phyloP scores from a whole-genome alignment of 2,888 invertebrate species.

The Ferdinandea cuprea region DNA sequence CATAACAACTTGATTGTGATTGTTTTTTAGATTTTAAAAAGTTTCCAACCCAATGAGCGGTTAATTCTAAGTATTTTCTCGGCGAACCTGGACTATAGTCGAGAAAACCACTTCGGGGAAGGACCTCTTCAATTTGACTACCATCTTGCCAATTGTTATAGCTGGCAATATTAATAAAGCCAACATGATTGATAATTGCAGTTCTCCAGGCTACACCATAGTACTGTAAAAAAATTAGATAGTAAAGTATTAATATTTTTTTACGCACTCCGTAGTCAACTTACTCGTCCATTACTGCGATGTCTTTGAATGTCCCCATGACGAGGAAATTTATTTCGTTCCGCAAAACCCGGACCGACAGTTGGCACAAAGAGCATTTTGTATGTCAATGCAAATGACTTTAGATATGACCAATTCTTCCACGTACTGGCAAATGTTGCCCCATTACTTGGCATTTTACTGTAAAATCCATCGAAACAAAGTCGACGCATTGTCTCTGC shows the following conservation, averaged over 20 bases:
- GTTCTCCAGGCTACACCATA: conserved; percentile 86
- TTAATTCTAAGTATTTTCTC: conserved; percentile 86
- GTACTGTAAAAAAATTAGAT: conserved; percentile 81
- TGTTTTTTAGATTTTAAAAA: conserved; percentile 82
- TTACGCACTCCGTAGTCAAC: too few species aligned
- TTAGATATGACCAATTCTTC: conserved; percentile 85
- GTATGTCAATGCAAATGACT: conserved; percentile 85
- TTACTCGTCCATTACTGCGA: conserved; percentile 82
- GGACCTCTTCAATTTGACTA: conserved; percentile 88
- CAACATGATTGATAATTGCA: conserved; percentile 85
- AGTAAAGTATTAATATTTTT: neutral
- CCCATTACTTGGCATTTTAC: conserved; percentile 87
- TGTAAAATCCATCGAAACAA: conserved; percentile 86
- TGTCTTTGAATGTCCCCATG: conserved; percentile 81
- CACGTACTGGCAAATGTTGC: conserved; percentile 87
- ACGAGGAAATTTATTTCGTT: conserved; percentile 84
- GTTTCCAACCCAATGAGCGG: conserved; percentile 85
- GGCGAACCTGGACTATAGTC: conserved; percentile 86
- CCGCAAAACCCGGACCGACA: conserved; percentile 88
- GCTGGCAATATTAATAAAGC: conserved; percentile 87
- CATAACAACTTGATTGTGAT: conserved; percentile 81
- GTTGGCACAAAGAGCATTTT: conserved; percentile 87
- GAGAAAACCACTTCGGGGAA: conserved; percentile 80
- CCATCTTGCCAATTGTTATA: conserved; percentile 91
- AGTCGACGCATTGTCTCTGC: conserved; percentile 84